Evolutionary conservation across 2,113 vertebrate species (phyloP).

Genomic region (Corythaixoides concolor): DNA sequence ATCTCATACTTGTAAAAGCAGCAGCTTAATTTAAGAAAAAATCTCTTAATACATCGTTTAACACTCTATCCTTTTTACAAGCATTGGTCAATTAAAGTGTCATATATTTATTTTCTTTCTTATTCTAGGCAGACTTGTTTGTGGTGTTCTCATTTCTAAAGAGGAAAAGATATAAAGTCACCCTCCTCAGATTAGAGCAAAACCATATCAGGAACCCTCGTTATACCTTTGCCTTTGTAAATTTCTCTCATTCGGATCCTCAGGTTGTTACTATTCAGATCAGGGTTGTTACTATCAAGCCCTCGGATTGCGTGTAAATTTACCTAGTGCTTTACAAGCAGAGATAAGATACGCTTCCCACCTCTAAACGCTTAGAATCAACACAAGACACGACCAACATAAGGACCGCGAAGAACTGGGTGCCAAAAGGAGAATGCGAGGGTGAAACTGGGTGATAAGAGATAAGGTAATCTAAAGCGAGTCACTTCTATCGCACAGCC

Average conservation of each 20-base stretch:
- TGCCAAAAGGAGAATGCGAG: neutral
- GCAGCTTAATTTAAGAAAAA: neutral
- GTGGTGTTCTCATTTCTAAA: neutral
- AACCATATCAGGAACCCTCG: neutral
- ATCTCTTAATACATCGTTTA: neutral
- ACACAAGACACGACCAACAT: neutral
- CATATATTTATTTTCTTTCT: neutral
- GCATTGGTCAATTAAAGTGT: neutral
- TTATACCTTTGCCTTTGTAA: neutral
- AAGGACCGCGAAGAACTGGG: neutral
- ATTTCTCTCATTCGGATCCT: neutral
- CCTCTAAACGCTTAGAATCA: neutral
- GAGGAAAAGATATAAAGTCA: neutral
- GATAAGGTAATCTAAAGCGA: rapidly evolving
- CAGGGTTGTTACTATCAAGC: neutral
- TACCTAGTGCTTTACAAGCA: neutral
- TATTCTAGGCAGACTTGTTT: neutral
- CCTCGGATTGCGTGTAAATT: neutral
- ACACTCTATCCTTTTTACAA: neutral
- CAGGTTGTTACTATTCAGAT: neutral
- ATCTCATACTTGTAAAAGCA: neutral
- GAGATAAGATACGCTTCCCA: neutral
- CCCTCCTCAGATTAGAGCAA: neutral
- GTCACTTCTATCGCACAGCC: rapidly evolving
- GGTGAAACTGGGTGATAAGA: neutral